Base-by-base conservation (phyloP, 2,113 vertebrate genomes). In the Calidris pygmaea region DNA sequence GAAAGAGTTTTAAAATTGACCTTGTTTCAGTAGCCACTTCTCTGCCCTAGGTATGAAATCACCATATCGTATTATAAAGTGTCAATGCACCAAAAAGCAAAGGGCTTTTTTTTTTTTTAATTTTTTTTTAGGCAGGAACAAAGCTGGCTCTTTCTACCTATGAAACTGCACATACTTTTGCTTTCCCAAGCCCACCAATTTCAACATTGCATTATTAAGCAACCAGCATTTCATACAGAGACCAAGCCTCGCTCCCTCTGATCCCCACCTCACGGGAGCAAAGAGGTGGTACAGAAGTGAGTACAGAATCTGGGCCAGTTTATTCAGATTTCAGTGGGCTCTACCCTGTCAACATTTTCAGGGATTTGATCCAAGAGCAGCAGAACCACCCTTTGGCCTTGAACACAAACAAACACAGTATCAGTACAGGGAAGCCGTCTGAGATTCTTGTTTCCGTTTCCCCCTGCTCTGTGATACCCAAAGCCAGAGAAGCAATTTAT, bases 1-100 rank as follows among this genome's bases (percentile, higher is more conserved):
- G 47, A 81, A 35, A 48, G 79, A 87, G 72, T 96, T 96, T 95
- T 80, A 56, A 96, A 93, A 80, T 27, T 66, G 82, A 85, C 93
- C 92, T 93, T 93, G 66, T 96, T 95, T 86, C 87, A 87, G 73
- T 87, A 58, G 89, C 77, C 92, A 82, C 77, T 92, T 94, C 73
- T 70, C 77, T 91, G 80, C 70, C 87, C n/a, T 22, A 65, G 45
- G 84, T 85, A 82, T 83, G 74, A 91, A 96, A 95, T 92, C 89
- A 85, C 78, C 20, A 1, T 59, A 93, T 85, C 81, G 24, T 75
- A 87, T 65, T 87, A 87, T 60, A 62, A 91, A 83, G 86, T 76
- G 81, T 82, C 89, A 89, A 89, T 95, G 94, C 94, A 95, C 91
- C 94, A 96, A 91, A 95, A 95, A 91, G 84, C 77, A 95, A 87